Conservation (phyloP, 2,113 vertebrate species). For the Anarrhichthys ocellatus region DNA sequence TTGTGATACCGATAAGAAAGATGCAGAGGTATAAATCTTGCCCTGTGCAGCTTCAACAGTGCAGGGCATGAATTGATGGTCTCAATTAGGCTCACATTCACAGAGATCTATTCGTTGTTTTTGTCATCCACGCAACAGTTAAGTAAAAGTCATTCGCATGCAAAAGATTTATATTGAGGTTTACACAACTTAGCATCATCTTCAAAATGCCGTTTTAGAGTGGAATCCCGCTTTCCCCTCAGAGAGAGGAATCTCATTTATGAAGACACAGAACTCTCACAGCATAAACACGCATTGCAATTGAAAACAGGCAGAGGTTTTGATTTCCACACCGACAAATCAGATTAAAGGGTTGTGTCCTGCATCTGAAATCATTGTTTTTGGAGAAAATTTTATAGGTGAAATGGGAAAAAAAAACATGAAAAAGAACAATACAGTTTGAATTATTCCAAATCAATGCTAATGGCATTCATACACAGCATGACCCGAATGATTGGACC, state of each 20-base stretch:
- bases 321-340: slow-evolving; percentile 10
- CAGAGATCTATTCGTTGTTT: background rate
- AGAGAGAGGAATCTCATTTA: background rate
- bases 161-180: background rate
- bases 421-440: background rate
- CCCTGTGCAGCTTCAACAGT: background rate
- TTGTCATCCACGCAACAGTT: background rate
- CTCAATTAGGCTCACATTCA: background rate
- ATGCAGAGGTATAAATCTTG: background rate
- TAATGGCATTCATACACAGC: slow-evolving; percentile 21
- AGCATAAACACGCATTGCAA: background rate
- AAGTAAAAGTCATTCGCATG: background rate
- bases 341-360: background rate
- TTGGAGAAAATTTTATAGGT: background rate
- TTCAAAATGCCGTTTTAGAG: background rate
- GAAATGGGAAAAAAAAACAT: background rate
- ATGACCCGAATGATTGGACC: slow-evolving; percentile 15
- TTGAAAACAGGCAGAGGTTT: background rate
- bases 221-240: background rate
- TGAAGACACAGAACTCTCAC: background rate
- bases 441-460: background rate
- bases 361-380: background rate
- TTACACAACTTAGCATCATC: background rate
- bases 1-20: slow-evolving; percentile 4
- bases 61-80: background rate